Evolutionary conservation across 2,113 vertebrate genomes (phyloP).

Genomic region (Eubucco bourcierii): DNA sequence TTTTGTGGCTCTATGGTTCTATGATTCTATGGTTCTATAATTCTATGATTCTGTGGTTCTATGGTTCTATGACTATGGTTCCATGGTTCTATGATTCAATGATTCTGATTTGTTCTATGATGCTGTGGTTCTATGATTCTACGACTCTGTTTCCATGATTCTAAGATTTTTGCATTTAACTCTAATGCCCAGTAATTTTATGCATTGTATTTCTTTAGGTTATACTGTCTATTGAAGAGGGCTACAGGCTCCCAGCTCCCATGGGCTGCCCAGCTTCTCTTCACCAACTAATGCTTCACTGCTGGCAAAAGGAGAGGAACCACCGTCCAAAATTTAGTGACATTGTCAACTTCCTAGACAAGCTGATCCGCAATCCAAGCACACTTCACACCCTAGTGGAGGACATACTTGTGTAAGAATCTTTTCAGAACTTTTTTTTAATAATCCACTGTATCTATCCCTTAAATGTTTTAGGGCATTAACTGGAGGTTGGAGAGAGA

Average conservation of each 20-base stretch:
- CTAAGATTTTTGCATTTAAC: neutral
- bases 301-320: constrained; percentile 96
- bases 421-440: neutral
- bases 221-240: constrained; percentile 95
- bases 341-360: constrained; percentile 93
- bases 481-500: neutral
- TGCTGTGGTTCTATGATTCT: no score
- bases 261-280: constrained; percentile 94
- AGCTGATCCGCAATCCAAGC: constrained; percentile 94
- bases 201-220: constrained; percentile 76
- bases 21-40: no score
- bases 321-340: constrained; percentile 94
- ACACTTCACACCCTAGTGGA: constrained; percentile 91
- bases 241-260: constrained; percentile 93
- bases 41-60: no score
- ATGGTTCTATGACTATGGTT: no score
- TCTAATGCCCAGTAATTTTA: neutral
- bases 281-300: constrained; percentile 95
- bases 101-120: no score
- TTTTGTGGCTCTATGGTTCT: no score
- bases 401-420: constrained; percentile 88
- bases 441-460: neutral
- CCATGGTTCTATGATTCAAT: no score
- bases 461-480: neutral
- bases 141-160: no score